Percentiles rank a stretch among this genome's conserved stretches.
Conservation (phyloP, 2,888 invertebrate species). For the Dynastes maya region DNA sequence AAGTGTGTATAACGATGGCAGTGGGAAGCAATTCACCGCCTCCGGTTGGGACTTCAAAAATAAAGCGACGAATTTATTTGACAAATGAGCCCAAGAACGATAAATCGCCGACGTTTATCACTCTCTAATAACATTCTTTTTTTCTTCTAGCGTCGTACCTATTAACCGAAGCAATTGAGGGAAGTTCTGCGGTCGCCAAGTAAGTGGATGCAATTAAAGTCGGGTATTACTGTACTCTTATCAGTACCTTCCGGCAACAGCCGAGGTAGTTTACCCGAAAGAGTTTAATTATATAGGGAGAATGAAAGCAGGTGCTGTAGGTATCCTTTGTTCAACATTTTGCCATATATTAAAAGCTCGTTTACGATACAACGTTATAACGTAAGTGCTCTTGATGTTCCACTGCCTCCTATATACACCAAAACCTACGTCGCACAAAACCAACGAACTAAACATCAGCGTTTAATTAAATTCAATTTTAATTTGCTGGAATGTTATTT, state of each 20-base stretch:
- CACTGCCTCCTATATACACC: neutral
- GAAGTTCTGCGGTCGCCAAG: conserved; percentile 47
- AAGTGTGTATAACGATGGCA: no score
- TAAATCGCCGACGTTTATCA: conserved; percentile 52
- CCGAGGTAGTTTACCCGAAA: conserved; percentile 51
- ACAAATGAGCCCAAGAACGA: conserved; percentile 38
- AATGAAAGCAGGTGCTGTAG: conserved; percentile 52
- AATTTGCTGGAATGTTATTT: conserved; percentile 10
- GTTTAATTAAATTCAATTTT: conserved; percentile 33
- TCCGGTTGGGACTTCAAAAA: neutral
- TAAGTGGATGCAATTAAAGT: conserved; percentile 52
- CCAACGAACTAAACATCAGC: conserved; percentile 10
- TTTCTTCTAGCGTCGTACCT: conserved; percentile 46
- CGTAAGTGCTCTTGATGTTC: conserved; percentile 23
- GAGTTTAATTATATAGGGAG: conserved; percentile 54
- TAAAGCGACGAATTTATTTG: conserved; percentile 37
- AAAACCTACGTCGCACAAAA: neutral
- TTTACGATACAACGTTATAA: conserved; percentile 28
- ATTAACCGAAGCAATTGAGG: conserved; percentile 49
- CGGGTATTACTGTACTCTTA: conserved; percentile 51
- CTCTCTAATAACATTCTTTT: conserved; percentile 48
- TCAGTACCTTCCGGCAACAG: conserved; percentile 52
- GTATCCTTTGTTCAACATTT: conserved; percentile 51
- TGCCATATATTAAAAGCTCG: conserved; percentile 44
- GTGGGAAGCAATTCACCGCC: no score